Base-by-base conservation (phyloP, 2,797 vertebrate species). In the Uromys caudimaculatus region DNA sequence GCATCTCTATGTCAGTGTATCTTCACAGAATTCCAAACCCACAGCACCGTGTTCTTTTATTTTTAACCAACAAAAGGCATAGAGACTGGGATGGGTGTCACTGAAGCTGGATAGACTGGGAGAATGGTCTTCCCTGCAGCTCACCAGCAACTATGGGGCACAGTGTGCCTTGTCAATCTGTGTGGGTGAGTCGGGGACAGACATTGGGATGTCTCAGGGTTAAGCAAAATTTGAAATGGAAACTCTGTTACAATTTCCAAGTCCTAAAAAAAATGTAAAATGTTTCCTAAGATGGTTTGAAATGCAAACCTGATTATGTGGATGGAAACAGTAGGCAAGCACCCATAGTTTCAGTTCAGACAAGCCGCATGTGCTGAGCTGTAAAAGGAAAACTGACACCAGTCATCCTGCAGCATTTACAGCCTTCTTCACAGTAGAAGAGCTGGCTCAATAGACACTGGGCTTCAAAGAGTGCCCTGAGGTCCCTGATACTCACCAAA, bases 211-310 rank as follows among this genome's bases (percentile, higher is more conserved):
- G 23, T 58, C 79, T 94, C n/a, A 52, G 69, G 27, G 32, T 84
- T 69, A 90, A 90, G 81, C 88, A 94, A 96, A 93, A 93, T 95
- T 84, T 92, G 32, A 71, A 94, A 76, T 10, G 38, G 32, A 96
- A 54, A 3, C 44, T 58, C 89, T 10, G 35, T 84, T 44, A 84
- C 73, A 92, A 60, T 90, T 91, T 75, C 38, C 35, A 94, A 73
- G 79, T 90, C 44, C 50, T 82, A 69, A 84, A 90, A 58, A 71
- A 94, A 8, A 1, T 92, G 73, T 67, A 52, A 71, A 8, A 4
- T 69, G 35, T 87, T 29, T 94, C 41, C 54, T 54, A 64, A 91
- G n/a, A 84, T 44, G 6, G 54, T 77, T 94, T 94, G 50, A 95
- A 90, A 79, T 62, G 44, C 38, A 96, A 67, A 12, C n/a, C 16